Percentiles rank a stretch among this genome's conserved stretches.
Evolutionary conservation across 1,140 invertebrate species (phyloP).

Genomic region (Eulimnadia texana): DNA sequence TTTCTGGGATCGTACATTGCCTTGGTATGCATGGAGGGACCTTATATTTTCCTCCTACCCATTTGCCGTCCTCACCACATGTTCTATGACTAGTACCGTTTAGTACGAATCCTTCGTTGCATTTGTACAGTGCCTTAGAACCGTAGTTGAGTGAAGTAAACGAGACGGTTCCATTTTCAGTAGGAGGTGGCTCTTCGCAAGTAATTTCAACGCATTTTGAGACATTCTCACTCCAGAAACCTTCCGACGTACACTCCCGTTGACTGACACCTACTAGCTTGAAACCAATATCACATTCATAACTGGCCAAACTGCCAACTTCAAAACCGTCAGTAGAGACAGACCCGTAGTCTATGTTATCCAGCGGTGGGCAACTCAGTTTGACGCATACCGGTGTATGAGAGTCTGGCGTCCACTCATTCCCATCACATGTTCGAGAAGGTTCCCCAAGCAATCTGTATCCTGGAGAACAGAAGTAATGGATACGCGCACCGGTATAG

Average conservation of each 20-base stretch:
- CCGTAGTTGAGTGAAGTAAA: constrained; percentile 9
- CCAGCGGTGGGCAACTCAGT: constrained; percentile 13
- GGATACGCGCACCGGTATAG: constrained; percentile 12
- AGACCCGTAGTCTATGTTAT: constrained; percentile 14
- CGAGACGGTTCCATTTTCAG: constrained; percentile 10
- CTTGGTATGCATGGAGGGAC: constrained; percentile 16
- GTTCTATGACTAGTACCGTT: constrained; percentile 13
- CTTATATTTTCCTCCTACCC: constrained; percentile 15
- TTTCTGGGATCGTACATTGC: constrained; percentile 16
- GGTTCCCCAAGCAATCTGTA: constrained; percentile 13
- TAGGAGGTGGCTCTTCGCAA: background rate
- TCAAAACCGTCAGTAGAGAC: constrained; percentile 13
- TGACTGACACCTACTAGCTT: constrained; percentile 17
- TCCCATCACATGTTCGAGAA: constrained; percentile 6
- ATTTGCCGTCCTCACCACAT: constrained; percentile 20
- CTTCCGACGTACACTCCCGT: constrained; percentile 12
- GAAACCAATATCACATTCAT: constrained; percentile 22
- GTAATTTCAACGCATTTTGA: constrained; percentile 19
- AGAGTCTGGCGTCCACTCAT: constrained; percentile 6
- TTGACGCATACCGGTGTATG: background rate
- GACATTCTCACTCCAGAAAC: constrained; percentile 18
- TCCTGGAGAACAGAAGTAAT: constrained; percentile 19
- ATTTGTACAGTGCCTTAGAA: constrained; percentile 24
- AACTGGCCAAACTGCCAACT: constrained; percentile 19
- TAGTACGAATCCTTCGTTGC: constrained; percentile 27